Evolutionary conservation across 1,140 invertebrate species (phyloP), one percentile per base, ranked within the genome.

Genomic region (Magallana gigas): DNA sequence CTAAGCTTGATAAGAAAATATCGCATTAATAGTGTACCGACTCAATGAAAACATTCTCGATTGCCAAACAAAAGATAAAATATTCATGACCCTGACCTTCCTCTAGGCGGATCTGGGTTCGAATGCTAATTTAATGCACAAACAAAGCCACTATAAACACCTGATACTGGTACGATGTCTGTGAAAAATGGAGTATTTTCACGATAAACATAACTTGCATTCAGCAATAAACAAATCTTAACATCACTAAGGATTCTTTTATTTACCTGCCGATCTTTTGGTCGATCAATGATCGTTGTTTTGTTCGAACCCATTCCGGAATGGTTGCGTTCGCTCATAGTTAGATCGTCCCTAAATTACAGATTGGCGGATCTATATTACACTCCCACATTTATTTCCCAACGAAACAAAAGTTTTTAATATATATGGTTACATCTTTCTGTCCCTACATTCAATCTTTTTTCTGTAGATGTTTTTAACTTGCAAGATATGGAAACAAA

Each of bases 231-330:
- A 4, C 9, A 9, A 3, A 2, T 76, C 29, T 36, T 29, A 9
- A 76, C 23, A 29, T 29, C 68, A 7, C 23, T 9, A 29, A 76
- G 23, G 23, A 18, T 76, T 18, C 4, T 76, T 76, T 76, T 12
- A 29, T 29, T 12, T n/a, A 62, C 36, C 36, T 12, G 18, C 36
- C 12, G 68, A 23, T 76, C 36, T 11, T 11, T 12, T 36, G 23
- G 23, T 23, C 68, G 36, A 76, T 76, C 68, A 11, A 76, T 76
- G 68, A 29, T 76, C 36, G n/a, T 48, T 68, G 18, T 68, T n/a
- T 68, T 76, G 68, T 76, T 76, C 68, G 68, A 76, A 76, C 23
- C 68, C 64, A 71, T 71, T 71, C 68, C 68, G 68, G 68, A 76
- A 76, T 29, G 68, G 68, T 5, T 76, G 68, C 68, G 29, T 76